Conservation (phyloP, 2,113 vertebrate genomes). For the Anhinga rufa region DNA sequence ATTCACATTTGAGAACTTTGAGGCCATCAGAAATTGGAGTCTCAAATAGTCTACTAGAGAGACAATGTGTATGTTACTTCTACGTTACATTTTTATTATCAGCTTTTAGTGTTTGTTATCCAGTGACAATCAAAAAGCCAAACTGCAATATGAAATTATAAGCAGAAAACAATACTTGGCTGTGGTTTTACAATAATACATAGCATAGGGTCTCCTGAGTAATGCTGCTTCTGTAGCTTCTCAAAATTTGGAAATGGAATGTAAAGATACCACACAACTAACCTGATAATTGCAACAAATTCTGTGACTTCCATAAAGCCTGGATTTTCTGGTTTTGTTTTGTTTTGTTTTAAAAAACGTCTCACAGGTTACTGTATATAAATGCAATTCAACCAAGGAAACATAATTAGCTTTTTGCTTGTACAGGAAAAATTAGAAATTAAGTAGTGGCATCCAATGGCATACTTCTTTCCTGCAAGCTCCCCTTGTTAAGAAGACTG, state of each 20-base stretch:
- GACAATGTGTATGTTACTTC: slow-evolving; percentile 36
- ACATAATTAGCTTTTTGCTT: background rate
- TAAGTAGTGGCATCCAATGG: background rate
- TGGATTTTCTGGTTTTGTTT: background rate
- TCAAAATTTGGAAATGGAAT: background rate
- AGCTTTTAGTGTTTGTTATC: slow-evolving; percentile 8
- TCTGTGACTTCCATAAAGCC: background rate
- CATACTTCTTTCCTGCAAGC: background rate
- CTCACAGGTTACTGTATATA: background rate
- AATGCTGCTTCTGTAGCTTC: background rate
- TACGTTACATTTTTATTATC: background rate
- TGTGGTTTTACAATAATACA: background rate
- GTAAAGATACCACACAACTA: background rate
- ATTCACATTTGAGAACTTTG: background rate
- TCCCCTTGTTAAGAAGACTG: background rate
- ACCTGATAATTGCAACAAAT: background rate
- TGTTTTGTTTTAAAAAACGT: background rate
- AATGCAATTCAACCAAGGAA: background rate
- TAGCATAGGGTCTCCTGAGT: background rate
- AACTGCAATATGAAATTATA: background rate
- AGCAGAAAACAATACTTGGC: background rate
- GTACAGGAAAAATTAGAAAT: background rate
- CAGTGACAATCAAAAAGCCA: background rate
- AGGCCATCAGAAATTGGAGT: slow-evolving; percentile 13
- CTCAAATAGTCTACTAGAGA: background rate